These are phyloP conservation scores for Siphonodentalium dalli DNA, from an alignment of 2,888 invertebrate species.

Conservation along the genomic window DNA sequence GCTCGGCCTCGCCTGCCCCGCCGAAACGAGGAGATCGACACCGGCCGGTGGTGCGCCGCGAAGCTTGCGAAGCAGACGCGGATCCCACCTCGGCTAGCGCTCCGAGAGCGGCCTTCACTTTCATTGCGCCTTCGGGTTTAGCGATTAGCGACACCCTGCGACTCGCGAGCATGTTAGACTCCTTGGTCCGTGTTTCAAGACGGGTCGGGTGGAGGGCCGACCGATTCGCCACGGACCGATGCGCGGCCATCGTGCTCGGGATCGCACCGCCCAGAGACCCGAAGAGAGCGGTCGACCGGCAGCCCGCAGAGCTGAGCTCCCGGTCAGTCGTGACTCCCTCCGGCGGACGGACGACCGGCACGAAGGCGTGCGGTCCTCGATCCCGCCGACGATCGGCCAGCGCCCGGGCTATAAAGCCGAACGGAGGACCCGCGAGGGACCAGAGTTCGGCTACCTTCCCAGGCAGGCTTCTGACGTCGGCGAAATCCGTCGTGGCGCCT, in stretches of 20 bases:
- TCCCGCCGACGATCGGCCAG: no score
- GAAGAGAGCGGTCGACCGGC: not conserved
- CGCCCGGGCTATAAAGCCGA: no score
- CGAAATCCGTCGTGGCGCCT: not conserved
- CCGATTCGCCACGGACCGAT: slow-evolving; percentile 31
- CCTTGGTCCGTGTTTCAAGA: slow-evolving; percentile 82
- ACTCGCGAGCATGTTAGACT: slow-evolving; percentile 78
- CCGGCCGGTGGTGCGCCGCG: slow-evolving; percentile 71
- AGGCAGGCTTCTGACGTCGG: no score
- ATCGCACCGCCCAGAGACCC: slow-evolving; percentile 1
- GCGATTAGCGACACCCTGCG: slow-evolving; percentile 70
- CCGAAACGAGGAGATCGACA: slow-evolving; percentile 52
- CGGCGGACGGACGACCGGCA: no score
- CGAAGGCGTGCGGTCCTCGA: no score
- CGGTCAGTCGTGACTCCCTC: no score
- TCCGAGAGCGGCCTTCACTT: slow-evolving; percentile 70
- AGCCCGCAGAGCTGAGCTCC: no score
- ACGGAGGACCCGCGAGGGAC: not conserved
- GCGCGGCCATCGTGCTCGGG: slow-evolving; percentile 14
- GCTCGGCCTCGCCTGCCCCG: slow-evolving; percentile 66
- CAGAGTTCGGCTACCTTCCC: no score
- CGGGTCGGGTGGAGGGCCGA: slow-evolving; percentile 69
- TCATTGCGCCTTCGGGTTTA: slow-evolving; percentile 75
- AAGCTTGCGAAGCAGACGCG: slow-evolving; percentile 1
- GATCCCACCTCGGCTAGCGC: slow-evolving; percentile 42